Evolutionary conservation across 2,888 invertebrate genomes (phyloP), one percentile per base, ranked within the genome.

Genomic region (Phalangium opilio): DNA sequence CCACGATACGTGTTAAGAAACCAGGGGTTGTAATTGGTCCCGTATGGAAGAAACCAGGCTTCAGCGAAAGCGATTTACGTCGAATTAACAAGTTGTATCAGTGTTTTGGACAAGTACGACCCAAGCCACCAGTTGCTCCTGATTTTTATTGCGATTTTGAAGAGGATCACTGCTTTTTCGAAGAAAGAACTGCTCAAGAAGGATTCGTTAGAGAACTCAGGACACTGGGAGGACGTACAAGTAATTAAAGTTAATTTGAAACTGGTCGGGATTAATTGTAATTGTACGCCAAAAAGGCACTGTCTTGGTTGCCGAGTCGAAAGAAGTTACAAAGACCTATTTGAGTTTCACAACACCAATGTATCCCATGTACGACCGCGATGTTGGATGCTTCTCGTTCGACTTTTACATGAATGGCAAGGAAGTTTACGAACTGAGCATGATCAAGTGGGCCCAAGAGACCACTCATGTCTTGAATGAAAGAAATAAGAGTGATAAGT

Each of bases 11-110:
- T 5, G 50, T 52, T 2, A 48, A 34, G 21, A 43, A 50, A 17
- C 45, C 44, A n/a, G 59, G 58, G 1, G 57, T 55, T 8, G 57
- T 59, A 44, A 62, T 61, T 20, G 54, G 51, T 5, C 49, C 47
- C 21, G 53, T 53, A 15, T 49, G 50, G 34, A 38, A 51, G 21
- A 55, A 52, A 17, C 48, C 49, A 12, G 54, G 64, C 1, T 62
- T 64, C 54, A 61, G 60, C 45, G 56, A 58, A 7, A 63, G 57
- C 27, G 64, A 64, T 49, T 52, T 63, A 4, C 56, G 58, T 49
- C 61, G 64, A 51, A 59, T 64, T 36, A 64, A 65, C 52, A 63
- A 61, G 46, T 55, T 64, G 5, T 64, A 64, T 45, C 57, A 59
- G 15, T 64, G 64, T 46, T 51, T 55, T 18, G 50, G 67, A 49